phyloP scores from a whole-genome alignment of 2,888 invertebrate species.

The Cremastinae sp. region DNA sequence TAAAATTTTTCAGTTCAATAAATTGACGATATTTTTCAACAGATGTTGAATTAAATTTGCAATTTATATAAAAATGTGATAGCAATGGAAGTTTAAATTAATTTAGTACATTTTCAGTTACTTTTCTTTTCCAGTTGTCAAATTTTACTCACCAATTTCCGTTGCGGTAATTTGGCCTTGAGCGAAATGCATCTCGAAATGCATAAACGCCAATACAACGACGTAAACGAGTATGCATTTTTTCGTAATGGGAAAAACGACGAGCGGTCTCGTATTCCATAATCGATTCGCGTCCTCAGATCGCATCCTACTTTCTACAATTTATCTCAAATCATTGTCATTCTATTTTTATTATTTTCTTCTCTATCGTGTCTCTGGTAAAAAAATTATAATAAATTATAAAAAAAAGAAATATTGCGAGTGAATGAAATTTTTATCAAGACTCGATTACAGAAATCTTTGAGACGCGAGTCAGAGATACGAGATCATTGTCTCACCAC shows the following conservation, averaged over 20 bases:
- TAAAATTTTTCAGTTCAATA: too few species aligned
- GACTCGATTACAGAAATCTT: slow-evolving; percentile 20
- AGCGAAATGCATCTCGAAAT: slow-evolving; percentile 35
- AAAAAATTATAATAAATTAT: background rate
- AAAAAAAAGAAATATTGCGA: background rate
- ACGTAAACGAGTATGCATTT: slow-evolving; percentile 48
- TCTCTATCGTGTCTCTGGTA: slow-evolving; percentile 5
- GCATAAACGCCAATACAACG: slow-evolving; percentile 34
- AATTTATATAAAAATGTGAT: too few species aligned
- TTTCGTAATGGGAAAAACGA: slow-evolving; percentile 55
- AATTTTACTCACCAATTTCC: slow-evolving; percentile 63
- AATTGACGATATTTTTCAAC: too few species aligned
- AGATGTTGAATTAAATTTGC: too few species aligned
- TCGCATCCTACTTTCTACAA: slow-evolving; percentile 67
- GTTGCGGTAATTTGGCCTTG: slow-evolving; percentile 54
- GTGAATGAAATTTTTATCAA: background rate
- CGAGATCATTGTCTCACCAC: slow-evolving; percentile 47
- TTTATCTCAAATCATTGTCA: slow-evolving; percentile 68
- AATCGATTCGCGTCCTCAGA: slow-evolving; percentile 61
- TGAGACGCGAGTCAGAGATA: slow-evolving; percentile 24
- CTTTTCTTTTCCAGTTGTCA: background rate
- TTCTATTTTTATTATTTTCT: slow-evolving; percentile 14
- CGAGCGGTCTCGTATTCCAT: slow-evolving; percentile 68
- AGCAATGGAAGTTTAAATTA: too few species aligned
- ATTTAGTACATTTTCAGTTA: background rate